Percentiles rank a stretch among this genome's conserved stretches.
Evolutionary conservation across 2,113 vertebrate species (phyloP).

Genomic region (Oryzias melastigma): DNA sequence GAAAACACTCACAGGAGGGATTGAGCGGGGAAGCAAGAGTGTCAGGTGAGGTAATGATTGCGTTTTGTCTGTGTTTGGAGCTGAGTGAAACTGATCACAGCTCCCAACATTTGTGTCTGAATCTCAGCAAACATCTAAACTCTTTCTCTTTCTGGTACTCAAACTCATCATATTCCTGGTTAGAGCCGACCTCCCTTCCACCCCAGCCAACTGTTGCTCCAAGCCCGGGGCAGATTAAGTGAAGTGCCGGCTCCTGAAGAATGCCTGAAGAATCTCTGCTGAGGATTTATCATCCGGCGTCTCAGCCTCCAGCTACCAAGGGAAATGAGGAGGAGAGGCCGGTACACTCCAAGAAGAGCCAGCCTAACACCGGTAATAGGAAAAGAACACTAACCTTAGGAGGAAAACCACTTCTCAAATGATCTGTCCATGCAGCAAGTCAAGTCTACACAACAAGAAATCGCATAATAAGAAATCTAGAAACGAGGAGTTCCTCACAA

Average conservation of each 20-base stretch:
- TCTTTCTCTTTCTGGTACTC: no score
- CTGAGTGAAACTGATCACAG: constrained; percentile 44
- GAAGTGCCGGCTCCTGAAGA: constrained; percentile 67
- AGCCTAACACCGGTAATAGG: no score
- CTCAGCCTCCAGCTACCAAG: constrained; percentile 38
- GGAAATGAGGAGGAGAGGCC: constrained; percentile 20
- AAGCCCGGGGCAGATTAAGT: constrained; percentile 64
- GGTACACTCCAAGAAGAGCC: no score
- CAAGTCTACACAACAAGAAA: no score
- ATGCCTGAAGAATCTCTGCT: constrained; percentile 62
- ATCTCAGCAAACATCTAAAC: constrained; percentile 18
- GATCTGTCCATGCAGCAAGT: no score
- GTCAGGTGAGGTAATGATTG: constrained; percentile 39
- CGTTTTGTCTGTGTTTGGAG: constrained; percentile 32
- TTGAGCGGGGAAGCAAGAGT: constrained; percentile 25
- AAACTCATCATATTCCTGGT: constrained; percentile 50
- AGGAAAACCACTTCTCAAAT: no score
- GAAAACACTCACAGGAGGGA: constrained; percentile 23
- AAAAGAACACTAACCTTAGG: no score
- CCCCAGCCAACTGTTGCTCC: constrained; percentile 65
- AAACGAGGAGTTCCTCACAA: no score
- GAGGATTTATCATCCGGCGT: constrained; percentile 63
- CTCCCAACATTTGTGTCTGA: constrained; percentile 48
- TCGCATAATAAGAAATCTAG: no score
- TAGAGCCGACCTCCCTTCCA: constrained; percentile 31